phyloP scores from a whole-genome alignment of 2,888 invertebrate genomes.

The Drosophila atripex region DNA sequence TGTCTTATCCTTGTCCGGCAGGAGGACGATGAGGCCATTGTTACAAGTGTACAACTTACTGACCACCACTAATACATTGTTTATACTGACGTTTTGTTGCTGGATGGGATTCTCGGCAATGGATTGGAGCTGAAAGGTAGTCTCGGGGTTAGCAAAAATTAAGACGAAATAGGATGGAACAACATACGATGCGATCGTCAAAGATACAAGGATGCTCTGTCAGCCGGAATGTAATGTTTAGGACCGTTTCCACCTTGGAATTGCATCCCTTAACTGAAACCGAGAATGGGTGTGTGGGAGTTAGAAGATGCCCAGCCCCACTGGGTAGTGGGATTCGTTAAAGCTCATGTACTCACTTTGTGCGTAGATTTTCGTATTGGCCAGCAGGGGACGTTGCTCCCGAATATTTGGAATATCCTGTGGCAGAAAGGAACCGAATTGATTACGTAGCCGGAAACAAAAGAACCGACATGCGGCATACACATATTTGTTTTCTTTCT shows the following conservation, averaged over 20 bases:
- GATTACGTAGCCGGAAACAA: conserved; percentile 12
- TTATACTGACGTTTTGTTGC: conserved; percentile 49
- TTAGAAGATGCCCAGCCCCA: not conserved
- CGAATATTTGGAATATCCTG: conserved; percentile 69
- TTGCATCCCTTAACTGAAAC: conserved; percentile 84
- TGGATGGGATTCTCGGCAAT: conserved; percentile 42
- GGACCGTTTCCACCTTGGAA: conserved; percentile 77
- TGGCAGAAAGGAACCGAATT: conserved; percentile 1
- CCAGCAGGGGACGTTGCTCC: conserved; percentile 87
- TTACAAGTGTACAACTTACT: conserved; percentile 54
- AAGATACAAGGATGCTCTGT: conserved; percentile 86
- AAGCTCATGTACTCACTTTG: conserved; percentile 85
- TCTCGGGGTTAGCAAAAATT: not conserved
- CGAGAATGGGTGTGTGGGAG: not conserved
- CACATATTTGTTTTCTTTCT: conserved; percentile 19
- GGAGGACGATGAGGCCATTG: conserved; percentile 38
- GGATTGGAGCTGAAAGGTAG: conserved; percentile 46
- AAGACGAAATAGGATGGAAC: no score
- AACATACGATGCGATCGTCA: conserved; percentile 79
- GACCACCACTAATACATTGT: conserved; percentile 46
- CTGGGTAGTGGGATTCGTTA: conserved; percentile 36
- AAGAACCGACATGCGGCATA: conserved; percentile 16
- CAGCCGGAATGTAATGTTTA: conserved; percentile 85
- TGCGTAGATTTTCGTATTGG: conserved; percentile 88
- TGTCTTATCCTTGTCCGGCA: conserved; percentile 10